phyloP scores from a whole-genome alignment of 2,888 invertebrate species.

The Onthophagus sagittarius region DNA sequence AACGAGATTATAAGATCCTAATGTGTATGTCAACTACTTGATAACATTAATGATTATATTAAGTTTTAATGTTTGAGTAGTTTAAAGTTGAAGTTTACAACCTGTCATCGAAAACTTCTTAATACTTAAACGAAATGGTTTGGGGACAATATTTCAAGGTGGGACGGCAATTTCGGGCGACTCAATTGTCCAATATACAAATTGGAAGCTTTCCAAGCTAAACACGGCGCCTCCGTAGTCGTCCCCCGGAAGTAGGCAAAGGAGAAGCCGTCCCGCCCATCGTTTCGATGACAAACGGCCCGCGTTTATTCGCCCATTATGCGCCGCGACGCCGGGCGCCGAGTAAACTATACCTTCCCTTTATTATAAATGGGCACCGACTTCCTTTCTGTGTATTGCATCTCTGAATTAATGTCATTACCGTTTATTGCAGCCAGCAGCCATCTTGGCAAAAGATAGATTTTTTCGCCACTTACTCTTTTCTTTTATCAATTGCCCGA shows the following conservation, averaged over 20 bases:
- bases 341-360: not conserved
- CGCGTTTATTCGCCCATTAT: constrained; percentile 5
- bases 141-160: not conserved
- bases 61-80: too few species aligned
- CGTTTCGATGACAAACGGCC: constrained; percentile 4
- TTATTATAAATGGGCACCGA: not conserved
- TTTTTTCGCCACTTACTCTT: too few species aligned
- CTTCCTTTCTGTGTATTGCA: not conserved
- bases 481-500: not conserved
- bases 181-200: constrained; percentile 8
- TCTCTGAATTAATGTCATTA: not conserved
- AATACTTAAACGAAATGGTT: too few species aligned
- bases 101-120: too few species aligned
- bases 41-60: too few species aligned
- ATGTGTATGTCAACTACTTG: too few species aligned
- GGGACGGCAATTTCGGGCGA: not conserved
- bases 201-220: constrained; percentile 3
- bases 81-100: too few species aligned
- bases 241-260: not conserved
- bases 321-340: not conserved
- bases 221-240: not conserved
- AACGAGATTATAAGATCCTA: too few species aligned
- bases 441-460: not conserved
- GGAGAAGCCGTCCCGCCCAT: not conserved
- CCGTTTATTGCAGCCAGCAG: not conserved